Evolutionary conservation across 2,797 vertebrate species (phyloP).

Genomic region (Rousettus madagascariensis): DNA sequence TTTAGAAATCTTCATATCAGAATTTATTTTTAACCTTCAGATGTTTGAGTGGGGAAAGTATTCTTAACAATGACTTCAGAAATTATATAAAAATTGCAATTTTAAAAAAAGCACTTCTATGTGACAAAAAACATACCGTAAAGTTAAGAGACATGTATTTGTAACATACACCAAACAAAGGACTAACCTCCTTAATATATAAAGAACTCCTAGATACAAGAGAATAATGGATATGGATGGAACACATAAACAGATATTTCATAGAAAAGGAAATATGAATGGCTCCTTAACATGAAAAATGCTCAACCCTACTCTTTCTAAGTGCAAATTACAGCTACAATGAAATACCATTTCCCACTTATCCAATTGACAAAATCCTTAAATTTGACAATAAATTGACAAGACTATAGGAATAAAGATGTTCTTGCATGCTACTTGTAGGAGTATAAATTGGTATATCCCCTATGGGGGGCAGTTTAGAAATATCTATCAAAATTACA

Average conservation of each 20-base stretch:
- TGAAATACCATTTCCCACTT: neutral
- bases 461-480: neutral
- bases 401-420: neutral
- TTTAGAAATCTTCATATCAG: neutral
- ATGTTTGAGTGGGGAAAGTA: neutral
- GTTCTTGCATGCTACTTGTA: neutral
- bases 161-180: neutral
- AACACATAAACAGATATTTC: neutral
- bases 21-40: neutral
- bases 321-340: neutral
- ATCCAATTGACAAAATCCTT: neutral
- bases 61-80: neutral
- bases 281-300: constrained; percentile 22
- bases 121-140: neutral
- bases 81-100: neutral
- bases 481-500: neutral
- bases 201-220: neutral
- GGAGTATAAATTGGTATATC: neutral
- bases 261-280: constrained; percentile 6
- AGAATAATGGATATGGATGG: neutral
- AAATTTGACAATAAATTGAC: neutral
- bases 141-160: constrained; percentile 25
- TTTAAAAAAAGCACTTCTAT: neutral
- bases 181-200: neutral
- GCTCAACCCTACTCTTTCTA: neutral